phyloP scores from a whole-genome alignment of 2,113 vertebrate genomes.

The Nicator chloris region DNA sequence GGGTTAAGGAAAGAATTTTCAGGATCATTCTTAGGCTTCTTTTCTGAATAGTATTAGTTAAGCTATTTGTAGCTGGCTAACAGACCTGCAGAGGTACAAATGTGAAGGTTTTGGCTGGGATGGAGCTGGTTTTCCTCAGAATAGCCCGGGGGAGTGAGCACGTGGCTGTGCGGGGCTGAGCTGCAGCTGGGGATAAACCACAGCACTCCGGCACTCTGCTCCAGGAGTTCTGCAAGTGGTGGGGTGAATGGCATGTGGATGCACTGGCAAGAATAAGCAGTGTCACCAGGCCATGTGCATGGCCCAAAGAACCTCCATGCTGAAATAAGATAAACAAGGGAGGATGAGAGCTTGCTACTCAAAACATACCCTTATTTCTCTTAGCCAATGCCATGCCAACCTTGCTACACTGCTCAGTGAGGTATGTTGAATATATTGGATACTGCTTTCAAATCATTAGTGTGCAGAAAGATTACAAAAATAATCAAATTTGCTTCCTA shows the following conservation, averaged over 20 bases:
- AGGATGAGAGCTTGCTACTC: neutral
- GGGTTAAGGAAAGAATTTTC: neutral
- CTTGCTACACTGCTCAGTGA: neutral
- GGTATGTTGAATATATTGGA: neutral
- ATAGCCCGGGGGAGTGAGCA: neutral
- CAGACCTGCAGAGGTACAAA: neutral
- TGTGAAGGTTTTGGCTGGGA: neutral
- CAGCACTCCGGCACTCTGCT: neutral
- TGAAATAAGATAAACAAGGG: neutral
- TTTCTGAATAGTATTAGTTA: neutral
- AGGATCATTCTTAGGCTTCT: neutral
- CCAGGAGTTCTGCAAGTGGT: neutral
- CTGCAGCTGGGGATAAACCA: neutral
- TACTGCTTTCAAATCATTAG: neutral
- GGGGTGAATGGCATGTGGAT: neutral
- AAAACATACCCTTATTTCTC: neutral
- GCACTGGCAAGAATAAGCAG: neutral
- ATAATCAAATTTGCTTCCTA: slow-evolving; percentile 32
- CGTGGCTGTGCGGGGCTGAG: fast-evolving
- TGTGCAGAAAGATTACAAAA: neutral
- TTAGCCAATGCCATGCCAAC: neutral
- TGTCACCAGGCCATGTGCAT: neutral
- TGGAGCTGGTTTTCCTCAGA: neutral
- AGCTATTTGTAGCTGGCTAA: neutral
- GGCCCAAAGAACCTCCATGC: neutral